These are phyloP conservation scores for Premnoplex brunnescens DNA, from an alignment of 2,797 vertebrate genomes.

Conservation along the genomic window DNA sequence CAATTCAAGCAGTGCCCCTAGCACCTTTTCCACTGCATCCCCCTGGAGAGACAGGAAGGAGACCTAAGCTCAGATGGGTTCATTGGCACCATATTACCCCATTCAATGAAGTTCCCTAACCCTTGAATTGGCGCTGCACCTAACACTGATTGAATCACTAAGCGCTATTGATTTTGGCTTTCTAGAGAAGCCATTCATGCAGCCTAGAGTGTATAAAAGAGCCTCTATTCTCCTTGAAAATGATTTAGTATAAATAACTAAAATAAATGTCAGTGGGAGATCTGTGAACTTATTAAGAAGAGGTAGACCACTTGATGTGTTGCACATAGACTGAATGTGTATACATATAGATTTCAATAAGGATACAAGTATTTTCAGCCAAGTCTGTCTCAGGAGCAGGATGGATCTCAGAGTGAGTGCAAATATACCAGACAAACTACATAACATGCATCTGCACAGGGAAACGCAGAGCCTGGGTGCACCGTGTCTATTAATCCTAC, in stretches of 20 bases:
- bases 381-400: neutral
- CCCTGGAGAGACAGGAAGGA: neutral
- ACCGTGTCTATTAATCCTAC: neutral
- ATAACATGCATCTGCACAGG: slow-evolving; percentile 1
- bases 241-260: slow-evolving; percentile 60
- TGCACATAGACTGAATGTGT: neutral
- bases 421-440: neutral
- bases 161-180: slow-evolving; percentile 55
- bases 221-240: slow-evolving; percentile 62
- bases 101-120: neutral
- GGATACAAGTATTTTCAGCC: neutral
- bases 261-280: slow-evolving; percentile 63
- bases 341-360: neutral
- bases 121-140: neutral
- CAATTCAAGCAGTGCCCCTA: neutral
- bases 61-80: neutral
- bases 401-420: neutral
- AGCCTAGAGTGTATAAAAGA: slow-evolving; percentile 35
- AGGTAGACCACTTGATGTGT: slow-evolving; percentile 22
- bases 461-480: neutral
- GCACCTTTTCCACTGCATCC: neutral
- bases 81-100: neutral
- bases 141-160: slow-evolving; percentile 21
- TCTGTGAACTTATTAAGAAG: slow-evolving; percentile 54
- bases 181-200: slow-evolving; percentile 50